Evolutionary conservation across 2,888 invertebrate species (phyloP).

Genomic region (Volucella zonaria): DNA sequence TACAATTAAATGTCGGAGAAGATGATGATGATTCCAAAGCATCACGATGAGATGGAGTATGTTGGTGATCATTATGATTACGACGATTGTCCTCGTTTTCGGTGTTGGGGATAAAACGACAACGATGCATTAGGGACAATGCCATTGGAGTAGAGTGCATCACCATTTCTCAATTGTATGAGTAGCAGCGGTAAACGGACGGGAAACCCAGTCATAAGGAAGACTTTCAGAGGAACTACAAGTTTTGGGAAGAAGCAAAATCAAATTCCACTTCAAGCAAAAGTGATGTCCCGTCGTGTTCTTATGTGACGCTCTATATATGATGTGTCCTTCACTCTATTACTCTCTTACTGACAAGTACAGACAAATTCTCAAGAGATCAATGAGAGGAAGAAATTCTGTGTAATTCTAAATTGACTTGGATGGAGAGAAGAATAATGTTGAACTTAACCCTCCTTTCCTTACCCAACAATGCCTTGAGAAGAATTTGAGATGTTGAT

Average conservation of each 20-base stretch:
- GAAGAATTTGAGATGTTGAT: constrained; percentile 1
- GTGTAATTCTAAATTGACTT: constrained; percentile 64
- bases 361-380: constrained; percentile 64
- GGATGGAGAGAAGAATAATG: constrained; percentile 10
- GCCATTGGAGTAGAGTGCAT: constrained; percentile 43
- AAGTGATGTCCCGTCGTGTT: constrained; percentile 72
- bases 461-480: constrained; percentile 43
- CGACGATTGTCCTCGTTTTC: constrained; percentile 44
- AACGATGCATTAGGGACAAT: constrained; percentile 65
- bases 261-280: constrained; percentile 65
- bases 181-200: no score
- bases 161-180: background rate
- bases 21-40: constrained; percentile 31
- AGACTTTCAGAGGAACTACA: background rate
- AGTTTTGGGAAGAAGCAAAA: constrained; percentile 42
- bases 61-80: constrained; percentile 32
- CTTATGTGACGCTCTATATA: constrained; percentile 48
- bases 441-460: constrained; percentile 29
- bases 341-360: constrained; percentile 70
- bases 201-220: constrained; percentile 1
- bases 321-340: constrained; percentile 60
- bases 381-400: constrained; percentile 57
- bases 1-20: constrained; percentile 41
- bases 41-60: no score
- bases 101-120: constrained; percentile 11